Evolutionary conservation across 1,140 invertebrate species (phyloP).

Genomic region (Leptopilina boulardi): DNA sequence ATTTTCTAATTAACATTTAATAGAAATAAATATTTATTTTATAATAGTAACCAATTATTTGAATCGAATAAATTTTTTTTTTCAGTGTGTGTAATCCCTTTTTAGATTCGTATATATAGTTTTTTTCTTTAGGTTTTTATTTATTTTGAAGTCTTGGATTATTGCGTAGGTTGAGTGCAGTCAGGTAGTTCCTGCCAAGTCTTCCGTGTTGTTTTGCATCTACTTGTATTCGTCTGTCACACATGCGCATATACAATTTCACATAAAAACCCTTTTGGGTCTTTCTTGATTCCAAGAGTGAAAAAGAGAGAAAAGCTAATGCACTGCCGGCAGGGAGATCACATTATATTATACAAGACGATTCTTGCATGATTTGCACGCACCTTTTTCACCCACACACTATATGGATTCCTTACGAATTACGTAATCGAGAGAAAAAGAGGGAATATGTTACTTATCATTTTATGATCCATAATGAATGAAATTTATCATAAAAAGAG

Average conservation of each 20-base stretch:
- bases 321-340: conserved; percentile 6
- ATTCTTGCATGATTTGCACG: conserved; percentile 27
- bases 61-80: too few relatives aligned
- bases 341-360: conserved; percentile 15
- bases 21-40: neutral
- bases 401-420: neutral
- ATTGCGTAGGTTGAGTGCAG: neutral
- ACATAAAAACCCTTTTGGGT: neutral
- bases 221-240: conserved; percentile 7
- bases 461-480: neutral
- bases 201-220: conserved; percentile 3
- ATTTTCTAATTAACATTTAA: too few relatives aligned
- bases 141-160: neutral
- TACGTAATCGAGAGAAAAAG: neutral
- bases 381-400: neutral
- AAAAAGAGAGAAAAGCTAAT: neutral
- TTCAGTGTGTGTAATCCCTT: neutral
- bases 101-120: neutral
- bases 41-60: too few relatives aligned
- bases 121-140: neutral
- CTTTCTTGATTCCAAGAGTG: neutral
- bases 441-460: neutral
- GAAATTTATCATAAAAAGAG: neutral
- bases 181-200: neutral
- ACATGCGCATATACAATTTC: conserved; percentile 14